Evolutionary conservation across 2,113 vertebrate genomes (phyloP), one percentile per base, ranked within the genome.

Genomic region (Benitochromis conjunctus): DNA sequence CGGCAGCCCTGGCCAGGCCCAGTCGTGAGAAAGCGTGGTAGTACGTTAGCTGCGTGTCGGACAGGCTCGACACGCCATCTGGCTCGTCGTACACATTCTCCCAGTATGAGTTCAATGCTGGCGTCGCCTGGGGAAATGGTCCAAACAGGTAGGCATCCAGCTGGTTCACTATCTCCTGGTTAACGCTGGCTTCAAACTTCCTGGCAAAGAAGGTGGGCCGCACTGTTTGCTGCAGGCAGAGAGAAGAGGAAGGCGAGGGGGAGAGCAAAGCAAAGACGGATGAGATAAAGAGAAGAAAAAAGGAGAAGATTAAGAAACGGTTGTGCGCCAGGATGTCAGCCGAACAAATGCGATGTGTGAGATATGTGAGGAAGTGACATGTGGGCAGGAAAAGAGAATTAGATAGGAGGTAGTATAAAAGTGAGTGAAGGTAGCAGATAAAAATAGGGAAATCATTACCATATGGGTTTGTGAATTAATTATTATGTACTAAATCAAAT

Each of bases 161-260:
- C 93, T 99, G 98, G 88, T 98, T 98, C 4, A 99, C 97, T 57
- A 99, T 97, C 94, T 99, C 99, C 95, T 99, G 98, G 55, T 99
- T 99, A 80, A 99, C 99, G 55, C 98, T 97, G 0, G 98, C 98
- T 88, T 99, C 98, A 18, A 99, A 99, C 95, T 99, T 99, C 71
- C 98, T 97, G 26, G 98, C 99, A 13, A 99, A 99, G 96, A 99
- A 99, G 8, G 98, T 99, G 3, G 99, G 99, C 81, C 99, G 95
- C 80, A 98, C 96, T 0, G 98, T 99, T 97, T 99, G 99, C 99
- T 99, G 96, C 91, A 92, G 0, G 64, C 9, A 79, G 56, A 34
- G 38, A 18, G 34, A 29, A 6, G 16, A 43, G 81, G 86, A n/a
- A 4, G 55, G 53, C 9, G 21, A 26, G 76, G 78, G 78, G 55